These are phyloP conservation scores for Prorops nasuta DNA, from an alignment of 1,140 invertebrate species.

Conservation along the genomic window DNA sequence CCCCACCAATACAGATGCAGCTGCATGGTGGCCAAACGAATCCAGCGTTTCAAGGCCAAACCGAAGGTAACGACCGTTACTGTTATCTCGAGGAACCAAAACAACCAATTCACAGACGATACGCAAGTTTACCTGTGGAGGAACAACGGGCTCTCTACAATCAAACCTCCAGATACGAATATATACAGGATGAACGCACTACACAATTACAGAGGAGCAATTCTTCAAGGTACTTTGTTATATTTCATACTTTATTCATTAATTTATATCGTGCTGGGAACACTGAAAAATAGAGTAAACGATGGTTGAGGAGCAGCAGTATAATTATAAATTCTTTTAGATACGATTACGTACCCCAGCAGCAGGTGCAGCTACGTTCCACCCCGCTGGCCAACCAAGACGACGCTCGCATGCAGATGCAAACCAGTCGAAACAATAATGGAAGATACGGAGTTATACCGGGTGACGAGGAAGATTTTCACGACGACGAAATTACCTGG, in stretches of 20 bases:
- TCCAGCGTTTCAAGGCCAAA: conserved; percentile 36
- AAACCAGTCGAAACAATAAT: conserved; percentile 22
- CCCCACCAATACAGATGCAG: conserved; percentile 35
- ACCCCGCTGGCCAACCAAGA: conserved; percentile 27
- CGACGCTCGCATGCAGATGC: conserved; percentile 22
- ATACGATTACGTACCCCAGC: conserved; percentile 37
- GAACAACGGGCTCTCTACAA: conserved; percentile 23
- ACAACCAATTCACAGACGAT: conserved; percentile 26
- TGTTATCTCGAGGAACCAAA: conserved; percentile 39
- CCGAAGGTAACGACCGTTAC: conserved; percentile 36
- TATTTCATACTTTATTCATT: no score
- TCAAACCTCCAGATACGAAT: conserved; percentile 42
- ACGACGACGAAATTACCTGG: conserved; percentile 27
- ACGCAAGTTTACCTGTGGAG: conserved; percentile 38
- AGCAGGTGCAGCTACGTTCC: conserved; percentile 35
- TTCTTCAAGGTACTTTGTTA: no score
- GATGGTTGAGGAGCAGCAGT: no score
- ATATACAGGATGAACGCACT: conserved; percentile 34
- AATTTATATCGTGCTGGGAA: no score
- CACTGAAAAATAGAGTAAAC: no score
- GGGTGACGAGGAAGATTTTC: conserved; percentile 28
- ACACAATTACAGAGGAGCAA: conserved; percentile 29
- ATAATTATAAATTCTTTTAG: no score
- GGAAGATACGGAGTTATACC: conserved; percentile 32
- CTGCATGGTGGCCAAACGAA: conserved; percentile 39